Percentiles rank a stretch among this genome's conserved stretches.
These are phyloP conservation scores for Heterodera carotae DNA, from an alignment of 1,140 invertebrate genomes.

Conservation along the genomic window DNA sequence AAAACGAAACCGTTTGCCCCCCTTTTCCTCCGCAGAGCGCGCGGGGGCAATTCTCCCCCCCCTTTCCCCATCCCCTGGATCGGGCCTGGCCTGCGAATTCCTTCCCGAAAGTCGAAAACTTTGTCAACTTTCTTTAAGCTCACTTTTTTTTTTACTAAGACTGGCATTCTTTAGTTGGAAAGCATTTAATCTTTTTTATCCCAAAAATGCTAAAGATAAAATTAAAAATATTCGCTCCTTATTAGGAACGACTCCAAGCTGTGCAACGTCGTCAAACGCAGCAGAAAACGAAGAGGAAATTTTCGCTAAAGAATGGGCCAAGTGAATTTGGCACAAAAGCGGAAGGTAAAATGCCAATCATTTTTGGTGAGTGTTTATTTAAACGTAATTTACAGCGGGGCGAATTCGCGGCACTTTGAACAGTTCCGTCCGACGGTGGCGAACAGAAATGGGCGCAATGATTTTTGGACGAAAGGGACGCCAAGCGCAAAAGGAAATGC, in stretches of 20 bases:
- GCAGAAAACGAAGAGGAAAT: constrained; percentile 6
- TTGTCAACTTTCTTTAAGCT: too few species aligned
- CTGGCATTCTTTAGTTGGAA: too few species aligned
- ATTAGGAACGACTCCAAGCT: constrained; percentile 10
- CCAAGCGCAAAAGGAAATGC: neutral
- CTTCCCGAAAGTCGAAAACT: too few species aligned
- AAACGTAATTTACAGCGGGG: neutral
- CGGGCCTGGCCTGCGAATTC: too few species aligned
- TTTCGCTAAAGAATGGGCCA: constrained; percentile 11
- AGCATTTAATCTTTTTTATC: too few species aligned
- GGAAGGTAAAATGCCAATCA: constrained; percentile 6
- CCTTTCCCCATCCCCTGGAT: too few species aligned
- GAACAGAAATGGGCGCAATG: neutral
- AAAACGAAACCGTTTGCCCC: too few species aligned
- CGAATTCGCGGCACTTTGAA: neutral
- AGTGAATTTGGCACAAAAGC: neutral
- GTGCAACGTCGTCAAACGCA: neutral
- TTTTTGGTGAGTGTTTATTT: neutral
- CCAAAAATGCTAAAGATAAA: too few species aligned
- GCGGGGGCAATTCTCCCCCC: too few species aligned
- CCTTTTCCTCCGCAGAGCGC: too few species aligned
- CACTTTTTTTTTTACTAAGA: too few species aligned
- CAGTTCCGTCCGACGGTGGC: constrained; percentile 2
- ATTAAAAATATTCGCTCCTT: neutral
- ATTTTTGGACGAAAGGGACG: neutral